phyloP scores from a whole-genome alignment of 2,797 vertebrate genomes.

The Meda fulgida region DNA sequence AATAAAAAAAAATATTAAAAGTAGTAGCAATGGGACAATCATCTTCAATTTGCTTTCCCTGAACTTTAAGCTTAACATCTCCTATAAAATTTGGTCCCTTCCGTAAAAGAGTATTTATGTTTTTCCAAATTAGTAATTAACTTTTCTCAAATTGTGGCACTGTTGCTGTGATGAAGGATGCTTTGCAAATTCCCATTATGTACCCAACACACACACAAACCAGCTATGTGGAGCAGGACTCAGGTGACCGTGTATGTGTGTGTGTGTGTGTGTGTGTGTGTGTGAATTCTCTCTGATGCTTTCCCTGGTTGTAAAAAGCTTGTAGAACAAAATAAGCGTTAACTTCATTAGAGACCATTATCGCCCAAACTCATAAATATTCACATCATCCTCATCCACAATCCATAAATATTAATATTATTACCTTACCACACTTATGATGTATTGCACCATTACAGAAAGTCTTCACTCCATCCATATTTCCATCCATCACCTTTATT shows the following conservation, averaged over 20 bases:
- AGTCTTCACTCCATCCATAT: constrained; percentile 27
- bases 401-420: constrained; percentile 42
- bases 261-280: constrained; percentile 20
- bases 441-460: constrained; percentile 15
- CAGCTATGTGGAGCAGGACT: constrained; percentile 15
- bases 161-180: background rate
- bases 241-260: constrained; percentile 14
- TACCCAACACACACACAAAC: constrained; percentile 6
- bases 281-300: constrained; percentile 20
- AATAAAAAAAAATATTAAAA: too few relatives aligned
- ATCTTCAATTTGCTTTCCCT: too few relatives aligned
- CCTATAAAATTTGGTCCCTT: too few relatives aligned
- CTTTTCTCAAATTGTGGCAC: background rate
- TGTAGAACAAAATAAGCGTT: constrained; percentile 49
- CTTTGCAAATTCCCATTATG: constrained; percentile 6
- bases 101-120: too few relatives aligned
- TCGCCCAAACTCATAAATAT: constrained; percentile 41
- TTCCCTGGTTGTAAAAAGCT: constrained; percentile 37
- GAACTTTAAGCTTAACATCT: too few relatives aligned
- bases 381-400: constrained; percentile 21
- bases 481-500: constrained; percentile 41
- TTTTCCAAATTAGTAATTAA: too few relatives aligned
- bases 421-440: constrained; percentile 25
- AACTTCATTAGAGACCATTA: constrained; percentile 43
- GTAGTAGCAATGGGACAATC: too few relatives aligned